Base-by-base conservation (phyloP, 2,113 vertebrate species). In the Triplophysa tibetana region DNA sequence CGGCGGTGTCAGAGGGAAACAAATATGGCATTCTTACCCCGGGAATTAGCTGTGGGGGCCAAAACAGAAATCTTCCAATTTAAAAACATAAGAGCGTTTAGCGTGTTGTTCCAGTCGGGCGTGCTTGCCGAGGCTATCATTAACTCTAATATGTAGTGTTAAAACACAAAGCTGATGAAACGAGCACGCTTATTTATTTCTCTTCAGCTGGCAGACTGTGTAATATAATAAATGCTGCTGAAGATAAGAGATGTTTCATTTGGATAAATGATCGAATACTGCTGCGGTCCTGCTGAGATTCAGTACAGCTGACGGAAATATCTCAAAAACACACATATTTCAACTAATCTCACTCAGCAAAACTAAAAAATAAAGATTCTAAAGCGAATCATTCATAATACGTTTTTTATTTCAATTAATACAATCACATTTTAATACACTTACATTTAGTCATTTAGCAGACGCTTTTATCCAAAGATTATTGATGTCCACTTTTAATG, bases 111-210 rank as follows among this genome's bases (percentile, higher is more conserved):
- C 62, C 48, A 62, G 41, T 58, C 33, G 33, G 16, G 41, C 9
- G 38, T 10, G 41, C 72, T 63, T 0, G 26, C 45, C 8, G 62
- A 76, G 61, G 61, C 17, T 76, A 76, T 76, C 74, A 76, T 76
- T 76, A 76, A 52, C 74, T 6, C 62, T 76, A 76, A 76, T 76
- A 52, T 52, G 21, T 54, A 65, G 74, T 65, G 65, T 76, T 50
- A 65, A 75, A 76, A 76, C 62, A 52, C 74, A 76, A 65, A 65
- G 62, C 74, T 65, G 74, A 65, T 76, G 48, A 76, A 76, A 76
- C 29, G 24, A 52, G 26, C 50, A 26, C 1, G 45, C 60, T 64
- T 65, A 38, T 76, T 76, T 63, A 64, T 64, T 76, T 54, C 61
- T 76, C 74, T 21, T 29, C 23, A 65, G 62, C 43, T 76, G 74